Base-by-base conservation (phyloP, 2,797 vertebrate genomes). In the Pampus argenteus region DNA sequence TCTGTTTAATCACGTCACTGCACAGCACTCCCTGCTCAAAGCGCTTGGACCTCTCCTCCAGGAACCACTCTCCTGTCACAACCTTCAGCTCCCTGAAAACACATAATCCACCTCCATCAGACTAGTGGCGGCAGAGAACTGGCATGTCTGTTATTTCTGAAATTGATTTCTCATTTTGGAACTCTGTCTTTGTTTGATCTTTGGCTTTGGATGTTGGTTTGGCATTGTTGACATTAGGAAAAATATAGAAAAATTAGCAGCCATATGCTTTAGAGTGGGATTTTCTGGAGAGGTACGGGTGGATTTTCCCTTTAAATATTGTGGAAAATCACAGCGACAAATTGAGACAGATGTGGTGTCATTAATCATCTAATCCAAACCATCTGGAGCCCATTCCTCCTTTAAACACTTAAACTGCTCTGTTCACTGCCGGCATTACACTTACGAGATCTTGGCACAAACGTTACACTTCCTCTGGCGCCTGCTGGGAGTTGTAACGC, bases 61-160 rank as follows among this genome's bases (percentile, higher is more conserved):
- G 93, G 92, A 99, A 99, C 98, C 98, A 99, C 78, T 99, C 98
- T 40, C 98, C 98, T 14, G 97, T 98, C 74, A 96, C 94, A 88
- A 96, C 95, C 79, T 94, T 96, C 82, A 99, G 95, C 84, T 98
- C 94, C 66, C 98, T 99, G 81, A 66, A 84, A 66, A 80, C 69
- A 84, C 50, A 81, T 17, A n/a, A 6, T 23, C 49, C 45, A 55
- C 2, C 5, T 40, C 6, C 58, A 61, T 71, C 44, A 74, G 22
- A 49, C 47, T 8, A 9, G 61, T 4, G 5, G 38, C 8, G 0
- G 25, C 40, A 47, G 18, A 66, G 36, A 45, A 56, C 6, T 47
- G 2, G 10, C 10, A 44, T 49, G 11, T 22, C 6, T 25, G 17
- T 15, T 56, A 59, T 31, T 13, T 58, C 22, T 51, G 13, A 0